These are phyloP conservation scores for Brachystomella parvula DNA, from an alignment of 1,140 invertebrate species.

Conservation along the genomic window DNA sequence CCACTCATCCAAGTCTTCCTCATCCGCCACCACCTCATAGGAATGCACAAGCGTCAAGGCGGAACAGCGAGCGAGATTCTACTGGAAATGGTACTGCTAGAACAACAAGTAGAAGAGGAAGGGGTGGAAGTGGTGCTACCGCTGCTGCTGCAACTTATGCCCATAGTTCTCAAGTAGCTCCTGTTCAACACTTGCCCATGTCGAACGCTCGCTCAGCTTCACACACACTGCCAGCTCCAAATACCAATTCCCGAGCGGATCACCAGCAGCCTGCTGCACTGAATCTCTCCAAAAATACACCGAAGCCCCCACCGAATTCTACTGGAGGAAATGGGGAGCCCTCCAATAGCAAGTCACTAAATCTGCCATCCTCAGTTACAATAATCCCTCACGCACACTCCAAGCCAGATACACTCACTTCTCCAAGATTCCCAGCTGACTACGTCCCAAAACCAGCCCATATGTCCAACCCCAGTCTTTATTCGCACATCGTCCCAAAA, in stretches of 20 bases:
- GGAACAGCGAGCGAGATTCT: background rate
- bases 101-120: background rate
- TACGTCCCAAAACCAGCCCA: conserved; percentile 34
- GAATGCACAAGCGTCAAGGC: background rate
- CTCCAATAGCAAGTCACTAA: background rate
- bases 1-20: background rate
- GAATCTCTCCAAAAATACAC: conserved; percentile 25
- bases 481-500: conserved; percentile 34
- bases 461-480: conserved; percentile 28
- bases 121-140: background rate
- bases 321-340: background rate
- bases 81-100: background rate
- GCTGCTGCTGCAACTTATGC: conserved; percentile 2
- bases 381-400: conserved; percentile 30
- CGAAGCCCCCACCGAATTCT: background rate
- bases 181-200: background rate
- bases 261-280: conserved; percentile 13
- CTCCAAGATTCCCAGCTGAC: conserved; percentile 25
- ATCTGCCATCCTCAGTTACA: conserved; percentile 13
- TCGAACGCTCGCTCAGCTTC: background rate
- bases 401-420: conserved; percentile 27
- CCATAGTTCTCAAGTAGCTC: background rate
- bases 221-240: background rate
- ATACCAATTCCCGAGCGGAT: background rate
- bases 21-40: background rate